These are phyloP conservation scores for Cremastinae sp. DNA, from an alignment of 2,888 invertebrate genomes.

Conservation along the genomic window DNA sequence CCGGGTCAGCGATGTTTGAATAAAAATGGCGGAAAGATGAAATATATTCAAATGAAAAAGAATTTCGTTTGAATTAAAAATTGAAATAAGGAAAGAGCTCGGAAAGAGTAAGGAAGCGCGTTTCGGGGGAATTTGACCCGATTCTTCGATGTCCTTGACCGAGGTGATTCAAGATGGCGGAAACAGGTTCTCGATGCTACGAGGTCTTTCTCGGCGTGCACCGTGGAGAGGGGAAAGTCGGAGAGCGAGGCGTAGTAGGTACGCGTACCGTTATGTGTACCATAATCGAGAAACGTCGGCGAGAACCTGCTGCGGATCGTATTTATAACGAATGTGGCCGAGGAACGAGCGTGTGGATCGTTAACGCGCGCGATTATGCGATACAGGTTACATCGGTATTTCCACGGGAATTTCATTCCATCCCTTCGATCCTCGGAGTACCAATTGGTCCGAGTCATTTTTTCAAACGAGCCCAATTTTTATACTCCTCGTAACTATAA, in stretches of 20 bases:
- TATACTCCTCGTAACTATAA: too few relatives aligned
- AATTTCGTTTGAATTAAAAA: too few relatives aligned
- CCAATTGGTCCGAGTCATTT: too few relatives aligned
- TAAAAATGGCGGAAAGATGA: too few relatives aligned
- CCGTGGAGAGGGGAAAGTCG: background rate
- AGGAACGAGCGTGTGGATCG: too few relatives aligned
- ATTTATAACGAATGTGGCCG: constrained; percentile 10
- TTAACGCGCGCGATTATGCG: constrained; percentile 11
- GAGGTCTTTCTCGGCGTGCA: background rate
- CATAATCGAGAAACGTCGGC: constrained; percentile 11
- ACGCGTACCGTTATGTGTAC: constrained; percentile 35
- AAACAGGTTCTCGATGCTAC: constrained; percentile 52
- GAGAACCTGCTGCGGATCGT: constrained; percentile 35
- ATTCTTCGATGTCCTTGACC: constrained; percentile 77
- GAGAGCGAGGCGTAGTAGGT: constrained; percentile 1
- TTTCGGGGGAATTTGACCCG: constrained; percentile 71
- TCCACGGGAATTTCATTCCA: background rate
- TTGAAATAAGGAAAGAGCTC: too few relatives aligned
- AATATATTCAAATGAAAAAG: too few relatives aligned
- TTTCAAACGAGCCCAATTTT: too few relatives aligned
- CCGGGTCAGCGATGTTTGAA: too few relatives aligned
- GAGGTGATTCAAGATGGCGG: constrained; percentile 71
- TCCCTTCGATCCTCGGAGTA: too few relatives aligned
- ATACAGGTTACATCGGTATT: constrained; percentile 18
- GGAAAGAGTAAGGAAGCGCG: constrained; percentile 5